phyloP scores from a whole-genome alignment of 2,113 vertebrate genomes.

The Bungarus multicinctus region DNA sequence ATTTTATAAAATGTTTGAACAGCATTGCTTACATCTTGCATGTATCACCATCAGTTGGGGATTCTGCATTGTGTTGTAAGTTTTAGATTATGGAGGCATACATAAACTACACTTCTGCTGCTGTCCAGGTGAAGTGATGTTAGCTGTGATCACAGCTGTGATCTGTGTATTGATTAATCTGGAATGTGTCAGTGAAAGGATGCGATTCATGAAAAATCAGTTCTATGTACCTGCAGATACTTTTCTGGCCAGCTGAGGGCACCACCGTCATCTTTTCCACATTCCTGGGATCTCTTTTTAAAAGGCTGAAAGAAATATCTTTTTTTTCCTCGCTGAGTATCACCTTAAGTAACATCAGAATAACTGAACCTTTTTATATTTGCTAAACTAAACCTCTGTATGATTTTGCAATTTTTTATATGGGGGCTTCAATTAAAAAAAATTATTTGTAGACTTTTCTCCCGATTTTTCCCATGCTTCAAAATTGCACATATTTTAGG shows the following conservation, averaged over 20 bases:
- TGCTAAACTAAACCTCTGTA: neutral
- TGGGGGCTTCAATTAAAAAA: neutral
- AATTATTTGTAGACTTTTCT: neutral
- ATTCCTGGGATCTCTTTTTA: conserved; percentile 32
- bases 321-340: neutral
- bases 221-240: neutral
- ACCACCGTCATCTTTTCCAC: conserved; percentile 17
- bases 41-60: conserved; percentile 28
- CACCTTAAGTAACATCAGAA: neutral
- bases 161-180: neutral
- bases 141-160: neutral
- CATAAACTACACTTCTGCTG: neutral
- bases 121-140: neutral
- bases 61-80: neutral
- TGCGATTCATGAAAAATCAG: neutral
- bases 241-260: conserved; percentile 57
- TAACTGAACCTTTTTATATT: neutral
- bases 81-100: neutral
- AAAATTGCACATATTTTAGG: neutral
- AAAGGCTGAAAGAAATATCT: neutral
- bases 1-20: too few species aligned
- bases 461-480: neutral
- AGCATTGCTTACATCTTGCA: conserved; percentile 12
- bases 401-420: neutral
- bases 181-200: neutral